Evolutionary conservation across 2,888 invertebrate genomes (phyloP).

Genomic region (Pollenia amentaria): DNA sequence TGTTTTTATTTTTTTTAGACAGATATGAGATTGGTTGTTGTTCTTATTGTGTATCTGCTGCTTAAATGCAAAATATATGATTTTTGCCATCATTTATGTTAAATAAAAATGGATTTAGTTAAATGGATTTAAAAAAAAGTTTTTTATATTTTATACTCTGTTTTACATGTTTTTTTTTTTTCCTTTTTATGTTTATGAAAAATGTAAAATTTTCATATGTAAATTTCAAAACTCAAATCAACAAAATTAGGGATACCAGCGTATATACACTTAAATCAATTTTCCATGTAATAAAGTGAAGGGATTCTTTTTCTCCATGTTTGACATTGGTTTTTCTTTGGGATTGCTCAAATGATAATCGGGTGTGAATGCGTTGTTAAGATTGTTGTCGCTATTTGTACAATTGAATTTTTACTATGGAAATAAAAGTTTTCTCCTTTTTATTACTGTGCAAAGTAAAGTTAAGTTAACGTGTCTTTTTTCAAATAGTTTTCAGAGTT

Average conservation of each 20-base stretch:
- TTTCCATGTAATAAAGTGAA: slow-evolving; percentile 56
- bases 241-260: slow-evolving; percentile 58
- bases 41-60: slow-evolving; percentile 3
- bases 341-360: background rate
- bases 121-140: slow-evolving; percentile 80
- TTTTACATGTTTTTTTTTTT: slow-evolving; percentile 22
- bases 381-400: slow-evolving; percentile 39
- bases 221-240: slow-evolving; percentile 40
- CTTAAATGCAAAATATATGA: slow-evolving; percentile 57
- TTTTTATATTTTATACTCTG: slow-evolving; percentile 38
- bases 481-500: background rate
- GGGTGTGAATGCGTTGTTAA: background rate
- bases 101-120: slow-evolving; percentile 81
- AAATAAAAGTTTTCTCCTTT: slow-evolving; percentile 5
- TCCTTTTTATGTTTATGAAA: slow-evolving; percentile 24
- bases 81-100: slow-evolving; percentile 79
- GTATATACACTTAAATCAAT: slow-evolving; percentile 68
- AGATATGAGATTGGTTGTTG: slow-evolving; percentile 26
- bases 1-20: background rate
- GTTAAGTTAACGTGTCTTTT: slow-evolving; percentile 1
- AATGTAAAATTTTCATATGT: slow-evolving; percentile 45
- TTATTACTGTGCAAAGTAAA: slow-evolving; percentile 21
- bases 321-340: background rate
- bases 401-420: slow-evolving; percentile 53
- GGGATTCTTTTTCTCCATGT: slow-evolving; percentile 10